Conservation (phyloP, 2,113 vertebrate species). For the Gorsachius goisagi region DNA sequence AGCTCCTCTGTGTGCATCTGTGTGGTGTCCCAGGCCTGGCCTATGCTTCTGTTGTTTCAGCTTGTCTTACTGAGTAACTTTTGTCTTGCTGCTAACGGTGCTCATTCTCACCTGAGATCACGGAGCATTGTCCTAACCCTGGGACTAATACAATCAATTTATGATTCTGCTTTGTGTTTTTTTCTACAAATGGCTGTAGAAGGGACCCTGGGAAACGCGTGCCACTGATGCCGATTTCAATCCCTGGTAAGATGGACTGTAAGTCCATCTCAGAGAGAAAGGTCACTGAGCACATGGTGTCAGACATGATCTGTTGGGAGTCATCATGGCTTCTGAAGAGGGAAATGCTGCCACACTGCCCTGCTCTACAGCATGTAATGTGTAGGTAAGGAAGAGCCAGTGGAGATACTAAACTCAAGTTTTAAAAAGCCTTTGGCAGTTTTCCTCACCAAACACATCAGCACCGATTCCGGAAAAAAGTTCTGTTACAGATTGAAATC, state of each 20-base stretch:
- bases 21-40: neutral
- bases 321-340: neutral
- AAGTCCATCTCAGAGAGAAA: neutral
- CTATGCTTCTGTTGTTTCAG: neutral
- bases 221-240: neutral
- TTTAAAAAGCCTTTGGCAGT: neutral
- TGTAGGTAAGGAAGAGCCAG: neutral
- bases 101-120: neutral
- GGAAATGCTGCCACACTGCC: neutral
- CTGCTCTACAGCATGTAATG: neutral
- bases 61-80: neutral
- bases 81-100: neutral
- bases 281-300: neutral
- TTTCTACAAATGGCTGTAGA: neutral
- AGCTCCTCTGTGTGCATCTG: neutral
- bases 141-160: neutral
- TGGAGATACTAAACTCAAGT: neutral
- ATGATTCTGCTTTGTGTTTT: neutral
- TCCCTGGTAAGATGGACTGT: neutral
- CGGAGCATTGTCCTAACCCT: neutral
- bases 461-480: neutral
- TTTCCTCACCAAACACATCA: neutral
- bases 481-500: neutral
- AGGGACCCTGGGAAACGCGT: neutral
- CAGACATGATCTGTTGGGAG: neutral